Evolutionary conservation across 2,888 invertebrate species (phyloP), one percentile per base, ranked within the genome.

Genomic region (Himalopsyche kuldschensis): DNA sequence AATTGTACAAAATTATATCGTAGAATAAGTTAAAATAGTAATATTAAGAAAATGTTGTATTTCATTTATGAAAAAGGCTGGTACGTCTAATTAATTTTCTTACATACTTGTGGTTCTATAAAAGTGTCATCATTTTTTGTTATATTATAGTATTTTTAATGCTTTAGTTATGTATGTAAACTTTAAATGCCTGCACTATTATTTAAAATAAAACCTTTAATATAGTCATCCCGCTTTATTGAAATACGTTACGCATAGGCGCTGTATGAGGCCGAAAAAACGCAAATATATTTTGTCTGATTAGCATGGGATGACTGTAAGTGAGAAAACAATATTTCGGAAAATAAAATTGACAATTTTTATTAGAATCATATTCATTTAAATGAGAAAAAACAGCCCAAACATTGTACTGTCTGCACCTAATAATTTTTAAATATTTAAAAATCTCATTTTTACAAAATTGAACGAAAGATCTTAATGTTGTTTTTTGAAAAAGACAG

Each of bases 51-150:
- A 80, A 84, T 81, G 77, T 69, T 85, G 85, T 85, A 84, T 85
- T 85, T 85, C 82, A 85, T 85, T 85, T 85, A 80, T 79, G 79
- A 85, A 84, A 82, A 85, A 85, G 85, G 84, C 85, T 85, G 85
- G 85, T 82, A 55, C 80, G 80, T 80, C 30, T 46, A 76, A 82
- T 76, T 80, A 75, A 81, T 82, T 69, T 83, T 48, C n/a, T 48
- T 78, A 3, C 4, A 48, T 48, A 27, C 1, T 48, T 30, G 5
- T 77, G 30, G 1, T 32, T 27, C 48, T 76, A 3, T 2, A 76
- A 35, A 35, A 5, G 20, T 32, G 17, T 24, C 76, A 76, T 76
- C 32, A 27, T 69, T 69, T 69, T 69, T 30, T 69, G 69, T 69
- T 69, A 11, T 69, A 15, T 55, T 41, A 41, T 41, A 41, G 41